phyloP scores from a whole-genome alignment of 2,113 vertebrate species.

The Forbesichthys agassizii region DNA sequence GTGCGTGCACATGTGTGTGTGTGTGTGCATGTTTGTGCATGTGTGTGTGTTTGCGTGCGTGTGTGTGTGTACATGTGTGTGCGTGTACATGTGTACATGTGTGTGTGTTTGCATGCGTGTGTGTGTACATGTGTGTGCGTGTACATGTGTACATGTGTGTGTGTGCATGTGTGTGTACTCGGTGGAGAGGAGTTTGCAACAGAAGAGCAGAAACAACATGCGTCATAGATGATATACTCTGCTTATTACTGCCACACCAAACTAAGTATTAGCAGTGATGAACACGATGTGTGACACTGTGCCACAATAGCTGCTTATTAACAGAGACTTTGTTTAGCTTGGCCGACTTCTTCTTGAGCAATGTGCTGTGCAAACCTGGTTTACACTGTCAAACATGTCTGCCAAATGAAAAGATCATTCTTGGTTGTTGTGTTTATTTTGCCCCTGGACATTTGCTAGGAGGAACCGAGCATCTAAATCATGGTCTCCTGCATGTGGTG shows the following conservation, averaged over 20 bases:
- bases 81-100: neutral
- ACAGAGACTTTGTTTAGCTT: neutral
- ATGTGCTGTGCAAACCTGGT: constrained; percentile 3
- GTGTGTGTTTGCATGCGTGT: neutral
- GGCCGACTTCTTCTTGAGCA: neutral
- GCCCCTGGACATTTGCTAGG: constrained; percentile 1
- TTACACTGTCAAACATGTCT: constrained; percentile 16
- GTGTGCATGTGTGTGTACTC: neutral
- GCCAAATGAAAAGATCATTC: constrained; percentile 6
- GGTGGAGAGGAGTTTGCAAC: constrained; percentile 9
- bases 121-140: neutral
- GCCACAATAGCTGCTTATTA: no score
- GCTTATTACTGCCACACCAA: neutral
- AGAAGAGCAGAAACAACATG: constrained; percentile 23
- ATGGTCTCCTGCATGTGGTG: constrained; percentile 33
- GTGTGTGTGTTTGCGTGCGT: neutral
- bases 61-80: no score
- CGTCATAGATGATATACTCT: neutral
- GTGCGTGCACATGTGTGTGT: neutral
- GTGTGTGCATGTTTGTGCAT: neutral
- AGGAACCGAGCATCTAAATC: constrained; percentile 16
- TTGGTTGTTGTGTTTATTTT: constrained; percentile 4
- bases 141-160: no score
- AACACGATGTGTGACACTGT: neutral
- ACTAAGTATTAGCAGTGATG: constrained; percentile 10